Conservation (phyloP, 1,140 invertebrate genomes). For the Monochamus saltuarius region DNA sequence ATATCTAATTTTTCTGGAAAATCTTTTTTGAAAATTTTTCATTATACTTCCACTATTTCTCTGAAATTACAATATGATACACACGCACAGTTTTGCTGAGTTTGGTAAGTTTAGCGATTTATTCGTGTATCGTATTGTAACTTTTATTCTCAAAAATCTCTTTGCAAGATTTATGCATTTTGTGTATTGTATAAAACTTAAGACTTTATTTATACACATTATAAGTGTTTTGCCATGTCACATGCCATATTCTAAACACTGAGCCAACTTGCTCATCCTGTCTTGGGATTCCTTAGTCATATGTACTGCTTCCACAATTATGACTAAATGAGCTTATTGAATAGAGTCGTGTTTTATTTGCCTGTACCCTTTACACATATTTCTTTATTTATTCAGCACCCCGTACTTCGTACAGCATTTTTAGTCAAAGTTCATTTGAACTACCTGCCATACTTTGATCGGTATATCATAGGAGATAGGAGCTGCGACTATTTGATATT, state of each 20-base stretch:
- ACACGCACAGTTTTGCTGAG: too few species aligned
- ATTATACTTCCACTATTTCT: too few species aligned
- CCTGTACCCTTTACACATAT: too few species aligned
- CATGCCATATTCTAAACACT: conserved; percentile 47
- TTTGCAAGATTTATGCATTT: conserved; percentile 29
- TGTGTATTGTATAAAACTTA: conserved; percentile 34
- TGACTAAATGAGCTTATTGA: conserved; percentile 49
- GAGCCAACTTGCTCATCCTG: conserved; percentile 33
- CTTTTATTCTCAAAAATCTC: conserved; percentile 14
- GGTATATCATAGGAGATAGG: too few species aligned
- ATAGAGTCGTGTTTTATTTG: conserved; percentile 24
- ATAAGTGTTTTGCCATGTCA: conserved; percentile 41
- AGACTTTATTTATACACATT: conserved; percentile 28
- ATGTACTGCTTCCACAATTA: conserved; percentile 48
- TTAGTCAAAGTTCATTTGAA: too few species aligned
- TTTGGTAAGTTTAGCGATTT: not conserved
- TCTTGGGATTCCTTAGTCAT: conserved; percentile 43
- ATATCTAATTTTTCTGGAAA: too few species aligned
- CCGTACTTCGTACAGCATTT: too few species aligned
- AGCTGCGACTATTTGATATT: too few species aligned
- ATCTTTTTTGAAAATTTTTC: conserved; percentile 8
- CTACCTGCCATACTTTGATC: too few species aligned
- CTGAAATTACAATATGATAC: too few species aligned
- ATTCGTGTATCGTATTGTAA: conserved; percentile 7
- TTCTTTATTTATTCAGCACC: too few species aligned